These are phyloP conservation scores for Orthosia gracilis DNA, from an alignment of 2,888 invertebrate genomes.

Conservation along the genomic window DNA sequence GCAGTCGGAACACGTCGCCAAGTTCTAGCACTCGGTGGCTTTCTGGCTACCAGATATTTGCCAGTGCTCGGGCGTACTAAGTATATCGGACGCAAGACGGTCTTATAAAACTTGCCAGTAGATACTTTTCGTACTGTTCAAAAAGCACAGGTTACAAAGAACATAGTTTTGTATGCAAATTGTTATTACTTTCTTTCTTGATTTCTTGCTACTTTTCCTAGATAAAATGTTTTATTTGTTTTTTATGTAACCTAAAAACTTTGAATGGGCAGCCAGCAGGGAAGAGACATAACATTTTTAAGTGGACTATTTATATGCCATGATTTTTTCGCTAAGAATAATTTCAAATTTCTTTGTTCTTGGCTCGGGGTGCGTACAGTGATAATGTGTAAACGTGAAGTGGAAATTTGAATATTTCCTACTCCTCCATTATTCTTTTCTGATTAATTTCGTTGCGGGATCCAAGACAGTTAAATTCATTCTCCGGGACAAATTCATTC, in stretches of 20 bases:
- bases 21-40: constrained; percentile 67
- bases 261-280: constrained; percentile 34
- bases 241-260: constrained; percentile 53
- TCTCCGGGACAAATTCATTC: too few species aligned
- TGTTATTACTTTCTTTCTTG: constrained; percentile 66
- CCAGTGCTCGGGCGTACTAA: constrained; percentile 63
- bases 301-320: constrained; percentile 33
- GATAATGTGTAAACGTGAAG: constrained; percentile 2
- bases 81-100: constrained; percentile 49
- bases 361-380: constrained; percentile 12
- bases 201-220: constrained; percentile 64
- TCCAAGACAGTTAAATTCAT: too few species aligned
- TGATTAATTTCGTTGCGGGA: too few species aligned
- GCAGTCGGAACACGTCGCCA: constrained; percentile 70
- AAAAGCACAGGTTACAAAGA: constrained; percentile 70
- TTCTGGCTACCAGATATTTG: constrained; percentile 70
- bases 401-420: too few species aligned
- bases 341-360: constrained; percentile 20
- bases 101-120: constrained; percentile 64
- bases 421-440: too few species aligned
- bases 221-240: constrained; percentile 70
- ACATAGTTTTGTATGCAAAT: constrained; percentile 73
- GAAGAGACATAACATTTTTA: constrained; percentile 23
- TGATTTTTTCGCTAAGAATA: constrained; percentile 12
- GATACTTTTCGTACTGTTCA: constrained; percentile 67